A percentile compares a stretch with the other conserved stretches of the same genome.
Evolutionary conservation across 2,113 vertebrate species (phyloP).

Genomic region (Microtus pennsylvanicus): DNA sequence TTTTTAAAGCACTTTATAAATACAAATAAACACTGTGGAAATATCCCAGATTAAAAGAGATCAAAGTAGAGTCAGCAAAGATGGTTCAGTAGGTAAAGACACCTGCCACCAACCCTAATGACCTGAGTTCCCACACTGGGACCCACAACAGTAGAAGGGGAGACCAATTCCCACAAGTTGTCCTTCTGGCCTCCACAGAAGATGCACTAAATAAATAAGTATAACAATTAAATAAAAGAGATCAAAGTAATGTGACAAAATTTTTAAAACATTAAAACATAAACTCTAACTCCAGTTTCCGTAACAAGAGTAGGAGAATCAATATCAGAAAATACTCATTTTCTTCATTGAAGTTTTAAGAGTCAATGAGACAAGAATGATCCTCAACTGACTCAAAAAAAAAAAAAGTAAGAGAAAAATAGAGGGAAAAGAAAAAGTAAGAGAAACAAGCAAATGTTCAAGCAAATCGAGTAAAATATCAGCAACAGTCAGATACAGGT

Average conservation of each 20-base stretch:
- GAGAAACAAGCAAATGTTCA: background rate
- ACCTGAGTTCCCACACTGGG: background rate
- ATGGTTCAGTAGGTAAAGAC: background rate
- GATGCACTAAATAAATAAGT: background rate
- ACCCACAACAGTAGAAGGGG: background rate
- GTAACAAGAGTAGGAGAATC: background rate
- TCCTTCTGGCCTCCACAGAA: background rate
- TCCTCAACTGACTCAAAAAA: background rate
- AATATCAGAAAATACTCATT: background rate
- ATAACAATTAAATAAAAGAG: background rate
- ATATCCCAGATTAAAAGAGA: constrained; percentile 10
- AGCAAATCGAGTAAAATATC: constrained; percentile 13
- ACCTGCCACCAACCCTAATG: background rate
- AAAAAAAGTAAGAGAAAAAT: background rate
- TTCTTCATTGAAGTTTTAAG: background rate
- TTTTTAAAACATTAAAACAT: background rate
- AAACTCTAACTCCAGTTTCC: background rate
- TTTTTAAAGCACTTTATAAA: constrained; percentile 27
- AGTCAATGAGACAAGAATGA: background rate
- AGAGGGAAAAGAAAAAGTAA: background rate
- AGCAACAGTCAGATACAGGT: background rate
- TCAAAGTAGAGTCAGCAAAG: background rate
- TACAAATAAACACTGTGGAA: constrained; percentile 37
- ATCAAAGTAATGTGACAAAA: constrained; percentile 16
- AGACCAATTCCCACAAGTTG: background rate